These are phyloP conservation scores for Zapus hudsonius DNA, from an alignment of 2,113 vertebrate species.

Conservation along the genomic window DNA sequence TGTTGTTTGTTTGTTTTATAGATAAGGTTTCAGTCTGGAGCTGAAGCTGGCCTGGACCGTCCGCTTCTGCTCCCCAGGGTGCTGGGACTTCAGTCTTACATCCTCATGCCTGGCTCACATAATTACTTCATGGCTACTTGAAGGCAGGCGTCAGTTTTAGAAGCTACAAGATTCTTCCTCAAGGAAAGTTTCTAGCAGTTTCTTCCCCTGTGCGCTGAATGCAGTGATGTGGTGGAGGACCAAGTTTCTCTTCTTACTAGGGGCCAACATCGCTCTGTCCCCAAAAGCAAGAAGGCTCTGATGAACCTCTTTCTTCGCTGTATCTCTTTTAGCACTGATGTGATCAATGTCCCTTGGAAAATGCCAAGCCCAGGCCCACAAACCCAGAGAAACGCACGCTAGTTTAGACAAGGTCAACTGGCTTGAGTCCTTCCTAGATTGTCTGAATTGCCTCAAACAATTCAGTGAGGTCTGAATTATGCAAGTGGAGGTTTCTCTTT, in stretches of 20 bases:
- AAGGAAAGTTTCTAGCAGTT: not conserved
- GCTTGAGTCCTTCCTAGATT: not conserved
- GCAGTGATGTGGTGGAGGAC: rapidly evolving
- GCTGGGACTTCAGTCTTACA: not conserved
- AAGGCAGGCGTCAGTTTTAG: not conserved
- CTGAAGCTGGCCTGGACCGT: not conserved
- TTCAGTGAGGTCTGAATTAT: not conserved
- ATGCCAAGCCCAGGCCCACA: not conserved
- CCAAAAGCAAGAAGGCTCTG: not conserved
- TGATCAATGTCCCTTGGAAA: not conserved
- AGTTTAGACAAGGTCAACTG: not conserved
- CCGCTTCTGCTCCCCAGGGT: no score
- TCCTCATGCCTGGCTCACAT: not conserved
- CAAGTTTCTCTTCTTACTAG: not conserved
- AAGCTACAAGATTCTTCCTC: not conserved
- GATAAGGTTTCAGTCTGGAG: not conserved
- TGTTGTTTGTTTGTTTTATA: not conserved
- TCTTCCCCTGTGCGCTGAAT: not conserved
- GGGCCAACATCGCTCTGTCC: not conserved
- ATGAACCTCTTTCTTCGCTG: not conserved
- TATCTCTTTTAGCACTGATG: not conserved
- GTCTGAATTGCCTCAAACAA: not conserved
- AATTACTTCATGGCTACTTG: conserved; percentile 32
- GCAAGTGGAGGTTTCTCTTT: not conserved
- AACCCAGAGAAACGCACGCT: not conserved